Evolutionary conservation across 2,113 vertebrate species (phyloP).

Genomic region (Hiodon alosoides): DNA sequence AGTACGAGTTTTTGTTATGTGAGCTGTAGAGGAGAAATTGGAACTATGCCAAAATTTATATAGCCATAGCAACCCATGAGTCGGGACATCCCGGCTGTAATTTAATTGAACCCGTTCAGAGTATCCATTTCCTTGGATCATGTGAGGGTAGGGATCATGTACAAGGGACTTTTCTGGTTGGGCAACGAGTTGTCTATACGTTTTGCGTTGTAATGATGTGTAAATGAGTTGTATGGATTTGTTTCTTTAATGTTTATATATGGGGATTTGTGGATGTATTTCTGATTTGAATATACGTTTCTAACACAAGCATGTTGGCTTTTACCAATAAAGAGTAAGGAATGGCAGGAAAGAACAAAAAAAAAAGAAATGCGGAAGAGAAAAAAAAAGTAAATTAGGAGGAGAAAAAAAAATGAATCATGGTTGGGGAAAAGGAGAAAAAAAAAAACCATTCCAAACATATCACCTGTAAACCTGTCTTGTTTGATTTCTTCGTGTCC

Average conservation of each 20-base stretch:
- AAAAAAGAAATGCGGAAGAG: neutral
- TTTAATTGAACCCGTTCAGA: neutral
- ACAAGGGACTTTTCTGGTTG: constrained; percentile 30
- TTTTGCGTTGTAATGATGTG: constrained; percentile 75
- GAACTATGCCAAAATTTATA: neutral
- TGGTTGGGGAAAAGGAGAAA: neutral
- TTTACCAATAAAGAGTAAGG: constrained; percentile 92
- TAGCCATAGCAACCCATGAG: neutral
- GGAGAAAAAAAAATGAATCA: neutral
- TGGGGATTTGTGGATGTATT: constrained; percentile 94
- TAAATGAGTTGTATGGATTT: constrained; percentile 84
- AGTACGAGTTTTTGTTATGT: neutral
- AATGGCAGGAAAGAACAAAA: constrained; percentile 60
- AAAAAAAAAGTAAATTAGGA: constrained; percentile 15
- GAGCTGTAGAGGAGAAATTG: neutral
- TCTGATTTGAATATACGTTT: constrained; percentile 90
- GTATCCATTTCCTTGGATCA: constrained; percentile 16
- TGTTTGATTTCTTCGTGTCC: constrained; percentile 44
- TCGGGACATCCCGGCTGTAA: neutral
- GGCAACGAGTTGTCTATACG: constrained; percentile 63
- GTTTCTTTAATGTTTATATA: constrained; percentile 96
- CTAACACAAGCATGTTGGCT: constrained; percentile 97
- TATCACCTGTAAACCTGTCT: constrained; percentile 48
- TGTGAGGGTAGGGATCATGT: constrained; percentile 36
- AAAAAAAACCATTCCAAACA: constrained; percentile 22